Evolutionary conservation across 2,888 invertebrate genomes (phyloP).

Genomic region (Conus canariensis): DNA sequence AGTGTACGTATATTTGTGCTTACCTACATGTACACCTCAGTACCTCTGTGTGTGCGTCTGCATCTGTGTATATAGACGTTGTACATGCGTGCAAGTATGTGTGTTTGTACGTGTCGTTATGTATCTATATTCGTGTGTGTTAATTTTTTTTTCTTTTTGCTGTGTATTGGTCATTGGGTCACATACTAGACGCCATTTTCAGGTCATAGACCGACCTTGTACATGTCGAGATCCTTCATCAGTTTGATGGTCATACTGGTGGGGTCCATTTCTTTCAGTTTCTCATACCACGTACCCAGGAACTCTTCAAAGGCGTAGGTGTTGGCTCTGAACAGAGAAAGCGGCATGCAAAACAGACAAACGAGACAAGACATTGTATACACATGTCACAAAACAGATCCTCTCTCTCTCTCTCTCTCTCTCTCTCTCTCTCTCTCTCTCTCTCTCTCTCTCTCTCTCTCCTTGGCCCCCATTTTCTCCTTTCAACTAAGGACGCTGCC

Average conservation of each 20-base stretch:
- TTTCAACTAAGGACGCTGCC: too few species aligned
- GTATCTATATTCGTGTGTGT: too few species aligned
- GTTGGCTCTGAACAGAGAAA: slow-evolving; percentile 83
- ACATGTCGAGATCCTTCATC: slow-evolving; percentile 88
- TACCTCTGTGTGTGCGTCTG: too few species aligned
- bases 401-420: background rate
- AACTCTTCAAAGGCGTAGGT: slow-evolving; percentile 91
- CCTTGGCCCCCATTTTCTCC: background rate
- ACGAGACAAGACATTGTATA: background rate
- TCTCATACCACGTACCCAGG: slow-evolving; percentile 86
- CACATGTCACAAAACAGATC: background rate
- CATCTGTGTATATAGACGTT: too few species aligned
- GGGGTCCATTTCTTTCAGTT: slow-evolving; percentile 81
- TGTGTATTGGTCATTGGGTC: too few species aligned
- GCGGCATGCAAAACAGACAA: background rate
- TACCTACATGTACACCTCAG: too few species aligned
- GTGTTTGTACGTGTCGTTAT: too few species aligned
- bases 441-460: background rate
- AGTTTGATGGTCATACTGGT: slow-evolving; percentile 86
- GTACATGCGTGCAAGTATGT: too few species aligned
- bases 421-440: background rate
- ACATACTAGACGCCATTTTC: too few species aligned
- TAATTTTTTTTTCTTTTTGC: too few species aligned
- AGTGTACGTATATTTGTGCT: too few species aligned
- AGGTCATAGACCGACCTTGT: slow-evolving; percentile 78